Base-by-base conservation (phyloP, 2,797 vertebrate species). In the Loris lydekkerianus region DNA sequence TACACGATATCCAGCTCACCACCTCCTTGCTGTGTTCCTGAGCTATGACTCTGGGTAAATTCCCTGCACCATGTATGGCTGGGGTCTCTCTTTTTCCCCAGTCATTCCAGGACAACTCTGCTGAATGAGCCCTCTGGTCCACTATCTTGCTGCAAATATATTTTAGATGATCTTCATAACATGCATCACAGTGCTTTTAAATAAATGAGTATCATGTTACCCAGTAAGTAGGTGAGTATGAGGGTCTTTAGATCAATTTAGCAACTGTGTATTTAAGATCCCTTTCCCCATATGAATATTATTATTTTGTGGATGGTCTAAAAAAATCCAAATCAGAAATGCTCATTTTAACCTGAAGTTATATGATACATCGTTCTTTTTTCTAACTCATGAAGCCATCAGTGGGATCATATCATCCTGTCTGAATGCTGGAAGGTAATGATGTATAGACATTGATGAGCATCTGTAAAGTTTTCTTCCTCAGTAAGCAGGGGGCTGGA, bases 131-230 rank as follows among this genome's bases (percentile, higher is more conserved):
- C 49, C 14, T 53, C 49, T 53, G 49, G 49, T 53, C 49, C 49
- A 53, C 49, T 53, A 53, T 53, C 49, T 15, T 53, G 14, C 49
- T 53, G 49, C 14, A 53, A 53, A 96, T 97, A 97, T 95, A 96
- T 86, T 97, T 95, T 96, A 97, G 73, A 95, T 70, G 97, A 96
- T 97, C 98, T 98, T 97, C 60, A 83, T 96, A 97, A 96, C 77
- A 96, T 31, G 37, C 9, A 95, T 94, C 94, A 96, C 7, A 95
- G 56, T 69, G 69, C 73, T 96, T 96, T 97, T 91, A 86, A 96
- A 91, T 87, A 89, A 95, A 96, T 85, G 75, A 58, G 85, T 69
- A 89, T 88, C 5, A 95, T 96, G 72, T 91, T 98, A 96, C 77
- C 91, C 87, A 97, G 67, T 69, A 94, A 96, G 67, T 72, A 94